phyloP scores from a whole-genome alignment of 1,140 invertebrate species.

The Musca vetustissima region DNA sequence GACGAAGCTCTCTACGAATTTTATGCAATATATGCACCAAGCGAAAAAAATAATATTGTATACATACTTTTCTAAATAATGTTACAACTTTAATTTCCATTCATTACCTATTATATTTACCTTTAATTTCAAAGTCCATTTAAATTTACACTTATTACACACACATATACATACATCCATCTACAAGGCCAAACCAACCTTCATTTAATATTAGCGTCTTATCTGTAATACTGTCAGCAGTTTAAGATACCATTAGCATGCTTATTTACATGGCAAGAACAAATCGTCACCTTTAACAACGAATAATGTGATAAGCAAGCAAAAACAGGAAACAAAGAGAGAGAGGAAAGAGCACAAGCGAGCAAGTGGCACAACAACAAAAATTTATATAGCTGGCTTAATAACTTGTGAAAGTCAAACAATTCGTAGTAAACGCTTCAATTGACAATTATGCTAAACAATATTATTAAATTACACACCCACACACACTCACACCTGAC shows the following conservation, averaged over 20 bases:
- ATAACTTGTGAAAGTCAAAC: conserved; percentile 17
- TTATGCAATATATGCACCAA: too few relatives aligned
- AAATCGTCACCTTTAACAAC: conserved; percentile 16
- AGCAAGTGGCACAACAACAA: not conserved
- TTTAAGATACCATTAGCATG: not conserved
- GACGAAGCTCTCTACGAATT: too few relatives aligned
- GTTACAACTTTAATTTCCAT: not conserved
- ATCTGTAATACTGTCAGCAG: not conserved
- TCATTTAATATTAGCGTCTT: too few relatives aligned
- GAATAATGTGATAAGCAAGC: not conserved
- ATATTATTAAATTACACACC: conserved; percentile 54
- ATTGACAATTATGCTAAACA: conserved; percentile 48
- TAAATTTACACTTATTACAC: conserved; percentile 25
- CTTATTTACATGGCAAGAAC: conserved; percentile 6
- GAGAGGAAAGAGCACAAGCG: not conserved
- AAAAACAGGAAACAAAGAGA: not conserved
- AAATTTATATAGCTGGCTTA: not conserved
- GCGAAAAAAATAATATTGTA: too few relatives aligned
- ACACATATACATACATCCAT: not conserved
- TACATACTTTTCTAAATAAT: too few relatives aligned
- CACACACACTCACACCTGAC: too few relatives aligned
- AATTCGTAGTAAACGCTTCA: conserved; percentile 28
- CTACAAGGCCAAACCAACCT: too few relatives aligned
- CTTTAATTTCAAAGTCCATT: conserved; percentile 30
- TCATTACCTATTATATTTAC: conserved; percentile 4